These are phyloP conservation scores for Heliconius melpomene DNA, from an alignment of 1,140 invertebrate genomes.

Conservation along the genomic window DNA sequence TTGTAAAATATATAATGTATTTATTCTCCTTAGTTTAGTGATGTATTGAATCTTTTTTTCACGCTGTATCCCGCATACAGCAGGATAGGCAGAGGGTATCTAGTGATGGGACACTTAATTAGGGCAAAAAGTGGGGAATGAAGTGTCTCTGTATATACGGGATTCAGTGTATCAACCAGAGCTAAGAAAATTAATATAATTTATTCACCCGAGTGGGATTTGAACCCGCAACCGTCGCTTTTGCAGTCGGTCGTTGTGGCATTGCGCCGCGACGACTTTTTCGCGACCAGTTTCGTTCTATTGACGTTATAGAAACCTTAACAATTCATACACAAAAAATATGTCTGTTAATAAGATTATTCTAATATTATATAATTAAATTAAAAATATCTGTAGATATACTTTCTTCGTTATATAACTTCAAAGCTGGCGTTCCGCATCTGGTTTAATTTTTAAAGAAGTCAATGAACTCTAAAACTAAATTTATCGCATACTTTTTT, in stretches of 20 bases:
- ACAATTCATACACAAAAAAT: slow-evolving; percentile 5
- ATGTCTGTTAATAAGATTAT: not conserved
- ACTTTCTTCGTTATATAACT: no score
- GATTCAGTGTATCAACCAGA: no score
- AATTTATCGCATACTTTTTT: not conserved
- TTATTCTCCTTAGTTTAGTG: not conserved
- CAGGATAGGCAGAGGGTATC: not conserved
- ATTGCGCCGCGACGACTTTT: no score
- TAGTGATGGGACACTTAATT: not conserved
- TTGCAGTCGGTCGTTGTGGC: no score
- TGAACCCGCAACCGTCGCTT: no score
- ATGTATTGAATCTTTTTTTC: not conserved
- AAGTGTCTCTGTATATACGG: no score
- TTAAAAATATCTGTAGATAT: not conserved
- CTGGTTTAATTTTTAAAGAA: no score
- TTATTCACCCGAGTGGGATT: no score
- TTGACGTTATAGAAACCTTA: not conserved
- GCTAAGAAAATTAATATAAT: no score
- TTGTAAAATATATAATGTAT: not conserved
- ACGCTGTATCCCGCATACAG: not conserved
- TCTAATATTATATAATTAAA: not conserved
- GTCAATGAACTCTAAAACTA: not conserved
- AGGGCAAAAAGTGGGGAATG: no score
- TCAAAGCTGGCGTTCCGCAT: no score
- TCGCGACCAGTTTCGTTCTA: no score